phyloP scores from a whole-genome alignment of 1,140 invertebrate species.

The Pristionchus pacificus region DNA sequence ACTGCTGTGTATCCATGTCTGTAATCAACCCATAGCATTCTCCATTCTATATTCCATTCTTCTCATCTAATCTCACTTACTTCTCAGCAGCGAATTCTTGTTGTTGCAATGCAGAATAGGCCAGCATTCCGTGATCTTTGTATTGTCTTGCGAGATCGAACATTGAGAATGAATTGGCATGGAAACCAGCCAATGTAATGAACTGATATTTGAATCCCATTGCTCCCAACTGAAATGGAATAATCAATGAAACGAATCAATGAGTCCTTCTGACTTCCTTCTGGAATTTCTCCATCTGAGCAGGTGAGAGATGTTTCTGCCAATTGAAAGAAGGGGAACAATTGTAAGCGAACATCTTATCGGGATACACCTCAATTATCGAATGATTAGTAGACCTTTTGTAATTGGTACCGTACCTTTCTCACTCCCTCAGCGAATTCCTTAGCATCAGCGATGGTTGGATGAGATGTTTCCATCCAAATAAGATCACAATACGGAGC shows the following conservation, averaged over 20 bases:
- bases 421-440: slow-evolving; percentile 59
- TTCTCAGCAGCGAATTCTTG: slow-evolving; percentile 57
- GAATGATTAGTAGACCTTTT: background rate
- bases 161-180: slow-evolving; percentile 58
- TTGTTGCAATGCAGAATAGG: slow-evolving; percentile 58
- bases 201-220: slow-evolving; percentile 61
- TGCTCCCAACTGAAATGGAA: slow-evolving; percentile 47
- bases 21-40: slow-evolving; percentile 17
- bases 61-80: slow-evolving; percentile 13
- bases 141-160: slow-evolving; percentile 58
- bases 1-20: slow-evolving; percentile 58
- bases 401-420: slow-evolving; percentile 16
- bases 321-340: slow-evolving; percentile 60
- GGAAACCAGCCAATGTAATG: slow-evolving; percentile 59
- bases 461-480: slow-evolving; percentile 59
- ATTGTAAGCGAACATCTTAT: slow-evolving; percentile 59
- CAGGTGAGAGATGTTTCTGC: slow-evolving; percentile 55
- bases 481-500: slow-evolving; percentile 59
- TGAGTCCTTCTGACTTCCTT: slow-evolving; percentile 1
- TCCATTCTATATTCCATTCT: slow-evolving; percentile 11
- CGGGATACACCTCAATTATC: slow-evolving; percentile 47
- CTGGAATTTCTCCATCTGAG: slow-evolving; percentile 59
- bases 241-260: background rate
- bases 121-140: slow-evolving; percentile 54
- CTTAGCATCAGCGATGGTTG: slow-evolving; percentile 52